Evolutionary conservation across 2,888 invertebrate genomes (phyloP).

Genomic region (Chironomus tentans): DNA sequence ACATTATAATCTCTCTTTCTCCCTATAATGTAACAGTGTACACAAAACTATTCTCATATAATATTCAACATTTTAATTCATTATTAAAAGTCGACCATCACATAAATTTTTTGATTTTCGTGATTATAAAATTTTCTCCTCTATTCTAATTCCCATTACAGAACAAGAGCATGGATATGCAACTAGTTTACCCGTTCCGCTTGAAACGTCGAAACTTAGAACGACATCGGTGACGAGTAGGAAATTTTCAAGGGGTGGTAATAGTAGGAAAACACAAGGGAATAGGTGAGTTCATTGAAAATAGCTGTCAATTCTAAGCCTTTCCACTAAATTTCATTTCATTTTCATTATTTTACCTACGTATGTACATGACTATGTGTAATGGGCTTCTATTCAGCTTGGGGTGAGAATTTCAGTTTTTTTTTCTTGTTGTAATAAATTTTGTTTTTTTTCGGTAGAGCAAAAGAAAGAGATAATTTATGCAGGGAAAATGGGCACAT

Average conservation of each 20-base stretch:
- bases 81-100: neutral
- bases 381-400: neutral
- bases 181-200: slow-evolving; percentile 23
- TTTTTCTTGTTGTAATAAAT: too few relatives aligned
- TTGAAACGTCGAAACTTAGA: slow-evolving; percentile 21
- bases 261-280: slow-evolving; percentile 20
- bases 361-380: neutral
- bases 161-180: slow-evolving; percentile 26
- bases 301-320: neutral
- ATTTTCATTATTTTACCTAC: neutral
- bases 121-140: neutral
- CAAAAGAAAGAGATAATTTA: slow-evolving; percentile 4
- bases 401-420: too few relatives aligned
- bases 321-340: neutral
- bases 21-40: neutral
- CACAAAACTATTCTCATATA: neutral
- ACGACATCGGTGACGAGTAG: slow-evolving; percentile 14
- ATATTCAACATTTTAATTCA: neutral
- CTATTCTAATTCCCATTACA: neutral
- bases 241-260: slow-evolving; percentile 19
- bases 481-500: slow-evolving; percentile 6
- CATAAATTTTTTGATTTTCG: neutral
- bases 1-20: neutral
- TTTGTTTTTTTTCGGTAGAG: neutral
- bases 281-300: slow-evolving; percentile 12